A percentile compares a stretch with the other conserved stretches of the same genome.
phyloP scores from a whole-genome alignment of 2,888 invertebrate genomes.

The Eretmocerus hayati region DNA sequence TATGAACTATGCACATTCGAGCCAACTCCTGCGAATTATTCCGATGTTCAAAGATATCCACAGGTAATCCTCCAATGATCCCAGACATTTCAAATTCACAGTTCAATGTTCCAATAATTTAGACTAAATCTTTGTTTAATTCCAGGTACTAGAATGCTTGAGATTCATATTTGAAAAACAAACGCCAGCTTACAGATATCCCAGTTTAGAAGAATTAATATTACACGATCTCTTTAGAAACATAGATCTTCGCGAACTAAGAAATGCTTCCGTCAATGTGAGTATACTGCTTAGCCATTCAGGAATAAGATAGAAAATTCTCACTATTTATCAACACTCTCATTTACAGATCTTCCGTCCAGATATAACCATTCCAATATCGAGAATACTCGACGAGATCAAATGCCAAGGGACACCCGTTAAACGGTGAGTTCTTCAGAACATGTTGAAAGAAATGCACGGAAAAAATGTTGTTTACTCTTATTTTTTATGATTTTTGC shows the following conservation, averaged over 20 bases:
- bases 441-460: constrained; percentile 11
- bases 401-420: constrained; percentile 34
- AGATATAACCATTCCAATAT: constrained; percentile 38
- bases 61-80: constrained; percentile 50
- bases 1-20: constrained; percentile 69
- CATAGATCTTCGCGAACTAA: constrained; percentile 81
- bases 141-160: constrained; percentile 69
- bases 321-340: neutral
- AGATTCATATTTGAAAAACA: constrained; percentile 64
- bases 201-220: constrained; percentile 71
- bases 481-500: constrained; percentile 29
- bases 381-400: constrained; percentile 39
- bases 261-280: constrained; percentile 73
- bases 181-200: constrained; percentile 58
- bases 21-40: constrained; percentile 66
- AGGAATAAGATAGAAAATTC: too few relatives aligned
- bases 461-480: neutral
- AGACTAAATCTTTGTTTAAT: constrained; percentile 5
- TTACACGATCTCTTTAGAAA: constrained; percentile 80
- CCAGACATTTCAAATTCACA: neutral
- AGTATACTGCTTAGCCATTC: too few relatives aligned
- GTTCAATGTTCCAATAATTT: neutral
- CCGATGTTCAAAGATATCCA: constrained; percentile 64
- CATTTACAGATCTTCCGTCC: constrained; percentile 42
- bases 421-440: constrained; percentile 32